A percentile compares a stretch with the other conserved stretches of the same genome.
phyloP scores from a whole-genome alignment of 2,888 invertebrate species.

The Macrophya alboannulata region DNA sequence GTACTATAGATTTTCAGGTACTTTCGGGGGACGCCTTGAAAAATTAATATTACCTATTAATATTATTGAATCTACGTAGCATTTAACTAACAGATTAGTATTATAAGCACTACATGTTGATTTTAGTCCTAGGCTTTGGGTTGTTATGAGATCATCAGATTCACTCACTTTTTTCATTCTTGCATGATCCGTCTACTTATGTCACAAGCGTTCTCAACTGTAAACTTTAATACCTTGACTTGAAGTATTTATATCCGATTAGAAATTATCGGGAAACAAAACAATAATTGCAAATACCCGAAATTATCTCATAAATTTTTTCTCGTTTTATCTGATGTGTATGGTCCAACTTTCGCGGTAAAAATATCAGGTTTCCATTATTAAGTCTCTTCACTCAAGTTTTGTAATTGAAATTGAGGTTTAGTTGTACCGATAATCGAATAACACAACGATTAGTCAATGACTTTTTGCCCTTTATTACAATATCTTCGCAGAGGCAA shows the following conservation, averaged over 20 bases:
- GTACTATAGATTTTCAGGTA: background rate
- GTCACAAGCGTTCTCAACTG: background rate
- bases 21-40: background rate
- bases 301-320: background rate
- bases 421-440: background rate
- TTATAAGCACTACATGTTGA: background rate
- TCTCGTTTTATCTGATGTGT: background rate
- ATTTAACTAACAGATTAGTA: conserved; percentile 12
- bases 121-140: background rate
- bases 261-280: background rate
- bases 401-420: background rate
- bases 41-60: background rate
- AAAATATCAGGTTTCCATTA: too few relatives aligned
- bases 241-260: background rate
- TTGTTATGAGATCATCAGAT: background rate
- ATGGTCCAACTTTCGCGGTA: background rate
- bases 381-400: background rate
- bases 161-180: background rate
- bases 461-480: background rate
- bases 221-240: background rate
- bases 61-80: background rate
- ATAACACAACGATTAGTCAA: background rate
- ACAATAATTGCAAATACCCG: background rate
- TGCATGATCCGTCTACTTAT: background rate
- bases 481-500: background rate